Evolutionary conservation across 2,888 invertebrate genomes (phyloP), one percentile per base, ranked within the genome.

Genomic region (Archaeoteleia sp.): DNA sequence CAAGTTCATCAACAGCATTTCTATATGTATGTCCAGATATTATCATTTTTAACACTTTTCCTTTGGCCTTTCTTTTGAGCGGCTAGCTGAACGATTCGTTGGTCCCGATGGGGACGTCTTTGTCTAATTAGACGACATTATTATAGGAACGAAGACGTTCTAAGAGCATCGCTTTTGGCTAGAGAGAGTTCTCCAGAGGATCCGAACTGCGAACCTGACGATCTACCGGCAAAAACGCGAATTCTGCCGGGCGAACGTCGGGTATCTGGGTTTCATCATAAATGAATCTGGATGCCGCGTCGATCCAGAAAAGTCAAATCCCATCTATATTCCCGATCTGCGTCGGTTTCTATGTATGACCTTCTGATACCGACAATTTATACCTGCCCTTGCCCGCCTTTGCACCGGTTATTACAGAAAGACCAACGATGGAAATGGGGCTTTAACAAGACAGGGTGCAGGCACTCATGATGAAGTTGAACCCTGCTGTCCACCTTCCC

Each of bases 121-220:
- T 13, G 35, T 35, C 1, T 43, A 43, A 8, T n/a, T 43, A 14
- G 43, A 43, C 15, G 43, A 43, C 10, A 20, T 34, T 3, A 34
- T 48, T n/a, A 48, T 48, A 5, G 48, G 34, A 30, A 23, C 14
- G 8, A 10, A 35, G 9, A 35, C 48, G 0, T 48, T 34, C n/a
- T 34, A 32, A 8, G 23, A 35, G 12, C 49, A 49, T 25, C 35
- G 35, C 49, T 34, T 15, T 9, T 49, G 49, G 35, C 10, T 49
- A 23, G 37, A 27, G 15, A 35, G 8, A 27, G 25, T 35, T 20
- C 37, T 49, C 4, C 2, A 1, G 1, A 7, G 29, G 2, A 14
- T 37, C 2, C 5, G 17, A 1, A 1, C 12, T 2, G 35, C 37
- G 1, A 49, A 37, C 8, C 8, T 49, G 10, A 37, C 15, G 1